Evolutionary conservation across 2,797 vertebrate species (phyloP), one percentile per base, ranked within the genome.

Genomic region (Eulemur mongoz): DNA sequence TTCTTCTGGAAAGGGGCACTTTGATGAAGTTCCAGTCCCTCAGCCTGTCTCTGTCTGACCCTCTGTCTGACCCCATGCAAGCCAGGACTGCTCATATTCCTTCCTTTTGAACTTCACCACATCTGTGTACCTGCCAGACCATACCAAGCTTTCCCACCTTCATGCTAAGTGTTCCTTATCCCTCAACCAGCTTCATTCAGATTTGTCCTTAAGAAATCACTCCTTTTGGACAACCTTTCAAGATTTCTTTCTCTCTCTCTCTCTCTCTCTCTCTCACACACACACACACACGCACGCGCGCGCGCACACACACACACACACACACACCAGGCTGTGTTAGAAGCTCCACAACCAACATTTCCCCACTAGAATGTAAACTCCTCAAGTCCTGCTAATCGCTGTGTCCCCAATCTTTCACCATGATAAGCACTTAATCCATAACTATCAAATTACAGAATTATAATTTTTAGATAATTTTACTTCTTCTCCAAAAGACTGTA

Each of bases 391-490:
- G 15, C 35, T 89, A 76, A 81, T 82, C 45, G 82, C 2, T 67
- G 35, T 35, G 32, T 65, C 38, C 38, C 65, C 54, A 50, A 2
- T 54, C 63, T 38, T 72, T 18, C 12, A 85, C 75, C 2, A 43
- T 40, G 85, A 40, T 52, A 92, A 94, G 25, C 38, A 67, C 30
- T 85, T 90, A 94, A 79, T 54, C 38, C 59, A 69, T 63, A 76
- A 72, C n/a, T 89, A n/a, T 38, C n/a, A 69, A 89, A 69, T 86
- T 57, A 57, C 0, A 89, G 18, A 70, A 82, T 76, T 95, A 96
- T 78, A 57, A 59, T 76, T 92, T 94, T 95, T 82, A 87, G 63
- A n/a, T 75, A 63, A 82, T 18, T 78, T 81, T 23, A 92, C 72
- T 50, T 79, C 79, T 73, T 45, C 52, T 4, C 5, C 20, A 40